phyloP scores from a whole-genome alignment of 2,888 invertebrate species.

The Agapetus fuscipes region DNA sequence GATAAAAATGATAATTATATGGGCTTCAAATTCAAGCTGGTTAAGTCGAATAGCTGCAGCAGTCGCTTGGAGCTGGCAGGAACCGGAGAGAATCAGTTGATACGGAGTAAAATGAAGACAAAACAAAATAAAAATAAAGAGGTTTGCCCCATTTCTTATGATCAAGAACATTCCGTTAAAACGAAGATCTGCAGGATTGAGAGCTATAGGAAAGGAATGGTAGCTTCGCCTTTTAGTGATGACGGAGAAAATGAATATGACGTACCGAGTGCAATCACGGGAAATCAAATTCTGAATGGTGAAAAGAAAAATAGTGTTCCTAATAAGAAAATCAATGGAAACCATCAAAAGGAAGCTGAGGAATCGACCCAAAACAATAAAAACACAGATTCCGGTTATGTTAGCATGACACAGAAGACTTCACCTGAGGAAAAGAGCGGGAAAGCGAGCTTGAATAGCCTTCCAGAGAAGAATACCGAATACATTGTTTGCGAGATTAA shows the following conservation, averaged over 20 bases:
- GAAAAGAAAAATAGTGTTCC: constrained; percentile 5
- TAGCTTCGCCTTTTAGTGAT: constrained; percentile 34
- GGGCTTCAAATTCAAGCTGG: constrained; percentile 69
- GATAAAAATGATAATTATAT: constrained; percentile 34
- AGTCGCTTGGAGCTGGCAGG: constrained; percentile 73
- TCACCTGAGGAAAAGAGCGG: too few species aligned
- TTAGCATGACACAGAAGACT: too few species aligned
- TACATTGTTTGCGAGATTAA: too few species aligned
- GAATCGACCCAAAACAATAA: constrained; percentile 9
- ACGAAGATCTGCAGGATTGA: constrained; percentile 43
- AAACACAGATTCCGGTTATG: too few species aligned
- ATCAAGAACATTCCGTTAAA: constrained; percentile 43
- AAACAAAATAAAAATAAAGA: constrained; percentile 30
- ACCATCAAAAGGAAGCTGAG: neutral
- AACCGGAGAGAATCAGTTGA: constrained; percentile 46
- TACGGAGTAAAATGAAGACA: constrained; percentile 37
- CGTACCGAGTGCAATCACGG: constrained; percentile 8
- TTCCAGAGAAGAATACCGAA: too few species aligned
- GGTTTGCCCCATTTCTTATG: constrained; percentile 38
- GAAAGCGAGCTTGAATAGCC: too few species aligned
- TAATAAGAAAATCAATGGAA: neutral
- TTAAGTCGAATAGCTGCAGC: constrained; percentile 81
- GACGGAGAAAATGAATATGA: constrained; percentile 6
- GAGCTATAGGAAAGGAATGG: constrained; percentile 41
- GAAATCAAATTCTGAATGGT: constrained; percentile 9